phyloP scores from a whole-genome alignment of 2,797 vertebrate species.

The Paguma larvata region DNA sequence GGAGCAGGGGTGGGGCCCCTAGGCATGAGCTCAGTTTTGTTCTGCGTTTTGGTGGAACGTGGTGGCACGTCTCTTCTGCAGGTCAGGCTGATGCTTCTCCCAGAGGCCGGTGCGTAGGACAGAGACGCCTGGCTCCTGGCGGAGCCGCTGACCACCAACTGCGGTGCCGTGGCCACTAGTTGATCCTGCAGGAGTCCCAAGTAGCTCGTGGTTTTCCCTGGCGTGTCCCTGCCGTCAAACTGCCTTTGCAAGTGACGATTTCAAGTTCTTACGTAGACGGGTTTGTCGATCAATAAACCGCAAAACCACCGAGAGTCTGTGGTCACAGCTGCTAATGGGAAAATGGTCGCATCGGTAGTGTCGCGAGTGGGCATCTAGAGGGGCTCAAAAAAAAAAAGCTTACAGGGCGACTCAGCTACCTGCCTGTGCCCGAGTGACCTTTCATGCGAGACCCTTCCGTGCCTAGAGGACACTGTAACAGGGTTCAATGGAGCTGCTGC shows the following conservation, averaged over 20 bases:
- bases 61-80: background rate
- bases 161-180: background rate
- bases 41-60: slow-evolving; percentile 53
- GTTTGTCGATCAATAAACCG: background rate
- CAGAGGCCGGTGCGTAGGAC: background rate
- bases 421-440: background rate
- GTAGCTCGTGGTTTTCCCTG: slow-evolving; percentile 5
- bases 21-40: slow-evolving; percentile 68
- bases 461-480: background rate
- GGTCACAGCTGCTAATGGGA: background rate
- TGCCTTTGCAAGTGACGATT: background rate
- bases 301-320: background rate
- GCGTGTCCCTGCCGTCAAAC: background rate
- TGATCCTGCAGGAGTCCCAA: background rate
- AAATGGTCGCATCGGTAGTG: background rate
- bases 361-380: too few species aligned
- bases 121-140: slow-evolving; percentile 55
- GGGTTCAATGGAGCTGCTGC: background rate
- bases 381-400: background rate
- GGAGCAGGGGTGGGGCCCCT: slow-evolving; percentile 52
- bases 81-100: background rate
- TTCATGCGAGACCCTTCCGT: background rate
- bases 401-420: too few species aligned
- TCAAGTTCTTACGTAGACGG: background rate
- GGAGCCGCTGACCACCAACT: slow-evolving; percentile 27